Evolutionary conservation across 2,113 vertebrate genomes (phyloP).

Genomic region (Chrysochloris asiatica): DNA sequence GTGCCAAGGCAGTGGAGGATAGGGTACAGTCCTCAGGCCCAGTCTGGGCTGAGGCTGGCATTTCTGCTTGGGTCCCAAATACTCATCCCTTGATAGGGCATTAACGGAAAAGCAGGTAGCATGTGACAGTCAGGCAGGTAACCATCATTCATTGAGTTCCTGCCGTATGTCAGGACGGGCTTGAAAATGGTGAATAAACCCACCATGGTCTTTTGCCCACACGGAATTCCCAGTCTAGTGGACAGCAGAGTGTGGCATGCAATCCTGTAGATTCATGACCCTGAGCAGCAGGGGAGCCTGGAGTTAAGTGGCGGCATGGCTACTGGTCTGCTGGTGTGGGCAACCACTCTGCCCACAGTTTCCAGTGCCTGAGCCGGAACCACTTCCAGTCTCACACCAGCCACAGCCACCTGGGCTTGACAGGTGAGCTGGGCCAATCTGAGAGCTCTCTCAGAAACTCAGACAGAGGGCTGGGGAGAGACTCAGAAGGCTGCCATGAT

Average conservation of each 20-base stretch:
- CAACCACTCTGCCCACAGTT: background rate
- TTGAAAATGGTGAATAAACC: background rate
- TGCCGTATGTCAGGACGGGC: background rate
- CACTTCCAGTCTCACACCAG: background rate
- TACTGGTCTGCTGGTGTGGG: background rate
- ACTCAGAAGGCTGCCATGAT: background rate
- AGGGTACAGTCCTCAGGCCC: background rate
- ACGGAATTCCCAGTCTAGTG: fast-evolving
- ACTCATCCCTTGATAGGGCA: background rate
- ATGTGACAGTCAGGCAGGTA: background rate
- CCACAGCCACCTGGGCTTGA: background rate
- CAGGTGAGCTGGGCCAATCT: too few species aligned
- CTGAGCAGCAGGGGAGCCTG: background rate
- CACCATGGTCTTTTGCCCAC: background rate
- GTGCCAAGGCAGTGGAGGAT: background rate
- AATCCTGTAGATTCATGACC: background rate
- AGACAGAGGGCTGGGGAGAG: background rate
- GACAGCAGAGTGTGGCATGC: fast-evolving
- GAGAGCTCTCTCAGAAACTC: background rate
- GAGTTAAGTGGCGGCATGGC: background rate
- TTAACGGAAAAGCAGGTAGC: background rate
- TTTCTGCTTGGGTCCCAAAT: background rate
- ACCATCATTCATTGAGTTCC: background rate
- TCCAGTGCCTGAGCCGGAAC: background rate
- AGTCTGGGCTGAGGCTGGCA: background rate